Evolutionary conservation across 2,113 vertebrate species (phyloP).

Genomic region (Uria lomvia): DNA sequence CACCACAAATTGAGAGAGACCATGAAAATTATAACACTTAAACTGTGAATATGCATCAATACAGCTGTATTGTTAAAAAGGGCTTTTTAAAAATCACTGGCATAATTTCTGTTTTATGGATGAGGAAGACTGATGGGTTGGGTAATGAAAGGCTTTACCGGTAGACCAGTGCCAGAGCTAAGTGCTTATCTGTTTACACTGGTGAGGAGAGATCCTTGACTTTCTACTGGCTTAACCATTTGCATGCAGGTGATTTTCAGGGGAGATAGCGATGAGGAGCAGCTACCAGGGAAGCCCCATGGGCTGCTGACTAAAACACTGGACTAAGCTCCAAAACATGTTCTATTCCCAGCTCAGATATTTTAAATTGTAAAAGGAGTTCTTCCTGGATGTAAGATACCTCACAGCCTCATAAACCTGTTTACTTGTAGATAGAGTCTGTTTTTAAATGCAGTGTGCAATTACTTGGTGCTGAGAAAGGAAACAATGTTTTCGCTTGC

Average conservation of each 20-base stretch:
- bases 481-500: background rate
- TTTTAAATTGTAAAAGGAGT: background rate
- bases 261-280: background rate
- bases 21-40: background rate
- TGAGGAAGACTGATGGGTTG: background rate
- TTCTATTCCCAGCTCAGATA: background rate
- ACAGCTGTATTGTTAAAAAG: background rate
- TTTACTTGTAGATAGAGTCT: background rate
- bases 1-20: background rate
- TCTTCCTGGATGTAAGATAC: background rate
- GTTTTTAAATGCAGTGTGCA: background rate
- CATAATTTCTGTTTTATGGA: background rate
- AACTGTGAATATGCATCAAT: background rate
- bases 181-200: background rate
- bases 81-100: background rate
- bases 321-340: background rate
- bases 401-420: background rate
- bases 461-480: background rate
- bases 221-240: background rate
- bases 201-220: background rate
- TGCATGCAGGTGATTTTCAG: background rate
- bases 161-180: background rate
- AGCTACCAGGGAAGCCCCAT: background rate
- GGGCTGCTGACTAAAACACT: background rate
- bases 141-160: background rate